These are phyloP conservation scores for Gambelia wislizenii DNA, from an alignment of 2,797 vertebrate species.

Conservation along the genomic window DNA sequence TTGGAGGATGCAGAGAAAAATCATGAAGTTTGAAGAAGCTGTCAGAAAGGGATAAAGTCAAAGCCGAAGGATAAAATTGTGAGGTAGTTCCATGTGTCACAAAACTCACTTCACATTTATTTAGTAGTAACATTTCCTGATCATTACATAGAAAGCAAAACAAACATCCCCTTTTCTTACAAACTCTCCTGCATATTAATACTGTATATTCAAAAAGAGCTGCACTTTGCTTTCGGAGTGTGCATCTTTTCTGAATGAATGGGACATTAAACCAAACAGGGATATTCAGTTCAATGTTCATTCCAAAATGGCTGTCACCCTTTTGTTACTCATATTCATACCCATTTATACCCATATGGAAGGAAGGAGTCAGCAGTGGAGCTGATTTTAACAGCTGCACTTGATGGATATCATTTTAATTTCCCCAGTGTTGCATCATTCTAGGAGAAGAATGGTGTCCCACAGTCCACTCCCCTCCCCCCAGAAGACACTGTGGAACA, in stretches of 20 bases:
- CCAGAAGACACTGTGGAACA: background rate
- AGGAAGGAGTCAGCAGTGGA: background rate
- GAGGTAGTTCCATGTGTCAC: background rate
- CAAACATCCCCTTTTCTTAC: background rate
- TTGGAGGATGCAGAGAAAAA: background rate
- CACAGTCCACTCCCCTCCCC: background rate
- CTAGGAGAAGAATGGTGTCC: background rate
- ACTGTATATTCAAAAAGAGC: background rate
- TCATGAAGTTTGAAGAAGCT: background rate
- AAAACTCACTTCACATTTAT: background rate
- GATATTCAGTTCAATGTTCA: background rate
- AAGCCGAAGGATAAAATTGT: background rate
- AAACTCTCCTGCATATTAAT: background rate
- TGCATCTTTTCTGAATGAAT: background rate
- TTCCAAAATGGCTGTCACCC: background rate
- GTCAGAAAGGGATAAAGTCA: background rate
- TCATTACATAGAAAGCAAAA: background rate
- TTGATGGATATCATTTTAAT: background rate
- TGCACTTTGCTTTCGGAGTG: background rate
- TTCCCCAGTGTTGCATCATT: background rate
- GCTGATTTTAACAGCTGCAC: background rate
- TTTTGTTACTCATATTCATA: background rate
- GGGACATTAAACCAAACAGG: background rate
- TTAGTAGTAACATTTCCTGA: background rate
- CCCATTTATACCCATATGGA: background rate